Evolutionary conservation across 35 echinoderm and acorn worm species (phyloP).

Genomic region (Heliocidaris tuberculata): DNA sequence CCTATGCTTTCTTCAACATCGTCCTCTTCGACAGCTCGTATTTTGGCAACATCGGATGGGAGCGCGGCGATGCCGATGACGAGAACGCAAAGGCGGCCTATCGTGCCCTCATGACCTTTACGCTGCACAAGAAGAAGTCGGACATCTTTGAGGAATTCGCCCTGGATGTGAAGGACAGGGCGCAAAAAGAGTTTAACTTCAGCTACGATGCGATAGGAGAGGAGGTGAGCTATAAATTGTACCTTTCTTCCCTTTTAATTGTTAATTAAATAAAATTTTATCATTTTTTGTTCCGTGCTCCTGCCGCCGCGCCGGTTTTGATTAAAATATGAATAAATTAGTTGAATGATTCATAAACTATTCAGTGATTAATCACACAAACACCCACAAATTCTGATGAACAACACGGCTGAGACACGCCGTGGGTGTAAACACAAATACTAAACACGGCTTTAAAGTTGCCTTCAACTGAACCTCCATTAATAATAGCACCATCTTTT

Average conservation of each 20-base stretch:
- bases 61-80: slow-evolving; percentile 52
- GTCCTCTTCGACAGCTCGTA: slow-evolving; percentile 82
- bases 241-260: background rate
- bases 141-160: slow-evolving; percentile 66
- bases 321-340: too few relatives aligned
- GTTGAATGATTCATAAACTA: too few relatives aligned
- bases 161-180: slow-evolving; percentile 62
- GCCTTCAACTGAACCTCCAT: too few relatives aligned
- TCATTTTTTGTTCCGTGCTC: too few relatives aligned
- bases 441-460: too few relatives aligned
- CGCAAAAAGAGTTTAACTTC: slow-evolving; percentile 63
- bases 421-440: too few relatives aligned
- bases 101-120: slow-evolving; percentile 85
- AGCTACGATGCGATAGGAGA: slow-evolving; percentile 64
- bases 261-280: too few relatives aligned
- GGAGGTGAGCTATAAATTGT: slow-evolving; percentile 54
- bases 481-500: too few relatives aligned
- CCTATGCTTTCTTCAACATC: slow-evolving; percentile 95
- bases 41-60: slow-evolving; percentile 80
- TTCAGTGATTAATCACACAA: too few relatives aligned
- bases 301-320: too few relatives aligned
- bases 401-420: too few relatives aligned
- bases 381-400: too few relatives aligned
- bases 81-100: slow-evolving; percentile 80
- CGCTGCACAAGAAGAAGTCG: slow-evolving; percentile 61